Conservation (phyloP, 2,113 vertebrate species). For the Rhineura floridana region DNA sequence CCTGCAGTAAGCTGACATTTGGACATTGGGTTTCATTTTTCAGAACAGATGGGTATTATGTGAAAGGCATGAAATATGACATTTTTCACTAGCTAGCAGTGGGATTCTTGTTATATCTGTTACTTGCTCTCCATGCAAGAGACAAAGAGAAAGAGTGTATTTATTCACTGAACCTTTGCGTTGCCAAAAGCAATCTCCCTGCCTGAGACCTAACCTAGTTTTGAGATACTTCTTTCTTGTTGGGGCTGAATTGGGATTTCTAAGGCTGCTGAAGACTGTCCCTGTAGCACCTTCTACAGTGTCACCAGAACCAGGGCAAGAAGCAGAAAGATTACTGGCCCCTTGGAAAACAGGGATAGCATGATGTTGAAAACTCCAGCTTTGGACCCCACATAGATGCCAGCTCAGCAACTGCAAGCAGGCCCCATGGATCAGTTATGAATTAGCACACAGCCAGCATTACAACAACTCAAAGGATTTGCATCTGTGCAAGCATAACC, state of each 20-base stretch:
- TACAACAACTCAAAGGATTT: background rate
- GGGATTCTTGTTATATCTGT: conserved; percentile 55
- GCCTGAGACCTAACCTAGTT: conserved; percentile 2
- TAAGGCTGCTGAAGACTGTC: background rate
- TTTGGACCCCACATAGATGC: background rate
- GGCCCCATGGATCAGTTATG: background rate
- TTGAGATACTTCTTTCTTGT: background rate
- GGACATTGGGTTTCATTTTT: conserved; percentile 62
- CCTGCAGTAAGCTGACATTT: conserved; percentile 64
- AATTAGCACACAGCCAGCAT: background rate
- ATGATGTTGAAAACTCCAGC: background rate
- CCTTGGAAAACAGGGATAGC: background rate
- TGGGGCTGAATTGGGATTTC: background rate
- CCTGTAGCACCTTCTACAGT: background rate
- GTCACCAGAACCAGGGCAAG: background rate
- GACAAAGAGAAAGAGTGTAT: conserved; percentile 22
- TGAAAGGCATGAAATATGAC: conserved; percentile 65
- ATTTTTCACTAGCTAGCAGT: conserved; percentile 56
- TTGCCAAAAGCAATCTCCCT: conserved; percentile 18
- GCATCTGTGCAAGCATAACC: background rate
- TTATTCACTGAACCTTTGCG: conserved; percentile 50
- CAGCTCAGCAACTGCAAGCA: background rate
- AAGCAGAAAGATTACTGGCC: background rate
- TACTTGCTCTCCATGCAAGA: conserved; percentile 44
- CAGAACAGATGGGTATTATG: conserved; percentile 64